Evolutionary conservation across 1,140 invertebrate genomes (phyloP).

Genomic region (Pseudachorutes palmiensis): DNA sequence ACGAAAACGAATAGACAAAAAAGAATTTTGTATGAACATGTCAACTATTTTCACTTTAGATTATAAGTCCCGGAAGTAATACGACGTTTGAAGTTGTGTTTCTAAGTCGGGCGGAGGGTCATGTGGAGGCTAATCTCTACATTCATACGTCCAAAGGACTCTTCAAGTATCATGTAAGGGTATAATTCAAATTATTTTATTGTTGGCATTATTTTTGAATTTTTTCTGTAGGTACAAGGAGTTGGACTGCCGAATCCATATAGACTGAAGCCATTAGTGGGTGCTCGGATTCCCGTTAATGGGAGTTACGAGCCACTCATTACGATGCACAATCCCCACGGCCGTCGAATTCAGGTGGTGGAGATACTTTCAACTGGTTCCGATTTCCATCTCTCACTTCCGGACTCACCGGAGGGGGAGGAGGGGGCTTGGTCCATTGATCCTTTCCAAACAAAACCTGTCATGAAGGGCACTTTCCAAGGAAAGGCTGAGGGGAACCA

Average conservation of each 20-base stretch:
- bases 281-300: conserved; percentile 82
- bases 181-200: conserved; percentile 27
- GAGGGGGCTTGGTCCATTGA: conserved; percentile 83
- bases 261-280: conserved; percentile 76
- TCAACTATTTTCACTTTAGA: conserved; percentile 51
- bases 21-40: conserved; percentile 22
- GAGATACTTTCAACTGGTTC: conserved; percentile 60
- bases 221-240: conserved; percentile 60
- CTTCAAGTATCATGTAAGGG: conserved; percentile 64
- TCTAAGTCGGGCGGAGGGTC: conserved; percentile 79
- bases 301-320: conserved; percentile 82
- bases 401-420: conserved; percentile 51
- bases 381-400: conserved; percentile 82
- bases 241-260: conserved; percentile 78
- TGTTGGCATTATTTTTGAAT: conserved; percentile 29
- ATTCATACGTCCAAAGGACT: conserved; percentile 87
- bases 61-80: conserved; percentile 78
- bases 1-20: conserved; percentile 4
- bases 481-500: conserved; percentile 67
- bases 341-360: conserved; percentile 69
- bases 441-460: conserved; percentile 75
- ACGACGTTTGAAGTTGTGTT: conserved; percentile 94
- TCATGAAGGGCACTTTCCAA: conserved; percentile 77
- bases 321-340: conserved; percentile 87
- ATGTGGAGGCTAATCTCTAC: conserved; percentile 76